Conservation (phyloP, 2,113 vertebrate genomes). For the Illadopsis cleaveri region DNA sequence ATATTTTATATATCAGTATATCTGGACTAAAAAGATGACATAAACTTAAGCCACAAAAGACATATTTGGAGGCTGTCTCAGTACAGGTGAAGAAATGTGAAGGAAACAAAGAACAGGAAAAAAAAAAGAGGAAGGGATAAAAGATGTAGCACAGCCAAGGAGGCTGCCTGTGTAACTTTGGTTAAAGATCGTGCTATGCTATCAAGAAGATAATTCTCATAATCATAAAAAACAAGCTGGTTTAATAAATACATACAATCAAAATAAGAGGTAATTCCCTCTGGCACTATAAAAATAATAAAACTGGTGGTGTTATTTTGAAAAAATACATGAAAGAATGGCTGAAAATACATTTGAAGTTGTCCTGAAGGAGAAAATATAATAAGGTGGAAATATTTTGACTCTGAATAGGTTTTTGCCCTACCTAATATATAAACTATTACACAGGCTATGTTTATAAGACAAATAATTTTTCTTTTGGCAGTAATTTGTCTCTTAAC, state of each 20-base stretch:
- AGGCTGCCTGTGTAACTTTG: background rate
- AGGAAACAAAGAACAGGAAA: background rate
- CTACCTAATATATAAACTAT: background rate
- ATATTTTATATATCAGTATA: background rate
- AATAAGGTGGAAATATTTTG: background rate
- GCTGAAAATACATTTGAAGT: background rate
- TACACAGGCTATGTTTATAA: background rate
- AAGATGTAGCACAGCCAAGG: background rate
- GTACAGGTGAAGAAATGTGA: background rate
- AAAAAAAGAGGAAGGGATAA: background rate
- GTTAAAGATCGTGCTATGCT: background rate
- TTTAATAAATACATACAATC: background rate
- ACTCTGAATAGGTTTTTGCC: background rate
- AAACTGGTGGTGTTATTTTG: background rate
- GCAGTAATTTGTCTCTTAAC: slow-evolving; percentile 47
- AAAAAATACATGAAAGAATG: background rate
- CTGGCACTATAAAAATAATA: background rate
- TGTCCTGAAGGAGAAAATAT: background rate
- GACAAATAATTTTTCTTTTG: background rate
- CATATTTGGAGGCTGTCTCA: background rate
- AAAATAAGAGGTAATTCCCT: background rate
- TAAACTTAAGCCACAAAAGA: background rate
- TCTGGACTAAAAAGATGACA: background rate
- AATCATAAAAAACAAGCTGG: background rate
- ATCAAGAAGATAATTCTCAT: background rate